These are phyloP conservation scores for Passer domesticus DNA, from an alignment of 2,113 vertebrate genomes.

Conservation along the genomic window DNA sequence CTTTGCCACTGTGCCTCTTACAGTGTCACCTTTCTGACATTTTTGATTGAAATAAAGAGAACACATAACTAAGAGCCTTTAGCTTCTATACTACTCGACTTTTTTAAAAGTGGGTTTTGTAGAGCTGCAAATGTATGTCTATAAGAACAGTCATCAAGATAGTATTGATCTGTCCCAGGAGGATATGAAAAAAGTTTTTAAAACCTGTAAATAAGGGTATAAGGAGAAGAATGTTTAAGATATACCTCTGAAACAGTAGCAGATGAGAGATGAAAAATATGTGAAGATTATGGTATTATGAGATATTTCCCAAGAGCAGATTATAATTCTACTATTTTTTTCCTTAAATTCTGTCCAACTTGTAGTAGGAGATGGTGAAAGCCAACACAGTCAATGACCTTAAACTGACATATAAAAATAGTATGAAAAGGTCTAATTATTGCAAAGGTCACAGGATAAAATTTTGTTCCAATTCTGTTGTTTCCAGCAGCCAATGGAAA, in stretches of 20 bases:
- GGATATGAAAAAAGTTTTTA: not conserved
- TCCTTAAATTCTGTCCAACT: not conserved
- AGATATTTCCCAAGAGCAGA: not conserved
- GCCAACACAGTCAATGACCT: not conserved
- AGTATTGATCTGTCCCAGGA: not conserved
- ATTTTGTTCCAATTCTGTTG: not conserved
- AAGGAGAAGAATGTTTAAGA: not conserved
- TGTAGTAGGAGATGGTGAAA: not conserved
- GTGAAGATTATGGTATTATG: not conserved
- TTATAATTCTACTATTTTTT: not conserved
- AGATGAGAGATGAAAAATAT: not conserved
- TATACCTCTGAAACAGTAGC: not conserved
- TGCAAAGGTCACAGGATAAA: not conserved
- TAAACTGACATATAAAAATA: constrained; percentile 14
- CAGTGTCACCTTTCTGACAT: not conserved
- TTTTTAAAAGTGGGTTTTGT: not conserved
- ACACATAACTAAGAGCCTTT: not conserved
- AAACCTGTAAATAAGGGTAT: not conserved
- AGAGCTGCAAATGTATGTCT: not conserved
- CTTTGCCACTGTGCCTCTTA: not conserved
- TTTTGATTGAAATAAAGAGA: not conserved
- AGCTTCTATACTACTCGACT: not conserved
- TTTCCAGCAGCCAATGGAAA: not conserved
- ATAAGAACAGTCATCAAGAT: not conserved
- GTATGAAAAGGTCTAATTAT: not conserved